Evolutionary conservation across 2,797 vertebrate species (phyloP).

Genomic region (Micropoecilia bifurca): DNA sequence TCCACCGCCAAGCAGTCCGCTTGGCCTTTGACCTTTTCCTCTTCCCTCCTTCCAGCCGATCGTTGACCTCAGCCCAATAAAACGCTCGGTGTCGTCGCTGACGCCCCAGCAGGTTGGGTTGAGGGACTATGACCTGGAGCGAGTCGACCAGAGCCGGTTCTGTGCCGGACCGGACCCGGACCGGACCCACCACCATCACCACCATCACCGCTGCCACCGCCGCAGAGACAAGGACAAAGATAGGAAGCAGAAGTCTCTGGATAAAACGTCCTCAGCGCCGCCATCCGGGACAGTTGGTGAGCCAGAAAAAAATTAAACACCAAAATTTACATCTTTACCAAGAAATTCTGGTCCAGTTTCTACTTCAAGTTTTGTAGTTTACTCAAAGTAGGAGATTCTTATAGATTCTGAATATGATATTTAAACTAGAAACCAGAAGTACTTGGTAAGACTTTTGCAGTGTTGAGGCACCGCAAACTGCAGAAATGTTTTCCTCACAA

Average conservation of each 20-base stretch:
- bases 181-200: conserved; percentile 81
- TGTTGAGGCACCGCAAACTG: not conserved
- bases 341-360: too few relatives aligned
- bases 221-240: conserved; percentile 89
- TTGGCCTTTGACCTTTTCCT: conserved; percentile 1
- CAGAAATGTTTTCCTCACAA: too few relatives aligned
- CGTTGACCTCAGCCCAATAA: conserved; percentile 91
- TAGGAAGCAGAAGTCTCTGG: conserved; percentile 90
- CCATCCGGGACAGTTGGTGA: conserved; percentile 84
- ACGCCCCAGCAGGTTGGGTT: conserved; percentile 83
- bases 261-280: conserved; percentile 81
- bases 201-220: conserved; percentile 88
- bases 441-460: not conserved
- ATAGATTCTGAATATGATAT: too few relatives aligned
- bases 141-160: conserved; percentile 56
- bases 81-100: conserved; percentile 92
- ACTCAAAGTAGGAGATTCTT: too few relatives aligned
- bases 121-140: conserved; percentile 85
- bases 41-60: conserved; percentile 82
- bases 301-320: conserved; percentile 2
- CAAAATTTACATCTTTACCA: not conserved
- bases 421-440: too few relatives aligned
- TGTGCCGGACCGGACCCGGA: conserved; percentile 56
- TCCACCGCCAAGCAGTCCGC: not conserved
- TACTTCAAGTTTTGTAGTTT: too few relatives aligned